Base-by-base conservation (phyloP, 2,797 vertebrate genomes). In the Cetoscarus ocellatus region DNA sequence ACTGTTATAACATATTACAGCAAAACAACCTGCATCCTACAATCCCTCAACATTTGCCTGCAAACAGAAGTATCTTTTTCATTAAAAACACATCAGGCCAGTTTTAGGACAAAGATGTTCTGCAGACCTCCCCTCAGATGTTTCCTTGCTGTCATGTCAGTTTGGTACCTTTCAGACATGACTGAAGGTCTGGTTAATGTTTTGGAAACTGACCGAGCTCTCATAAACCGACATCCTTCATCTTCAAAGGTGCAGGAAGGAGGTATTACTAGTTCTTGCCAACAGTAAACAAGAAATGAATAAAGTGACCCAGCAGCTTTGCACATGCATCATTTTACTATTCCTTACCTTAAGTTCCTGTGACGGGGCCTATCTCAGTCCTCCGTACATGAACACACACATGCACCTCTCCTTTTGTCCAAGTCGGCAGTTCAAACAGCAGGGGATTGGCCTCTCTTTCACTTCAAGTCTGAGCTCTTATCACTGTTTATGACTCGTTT, bases 141-240 rank as follows among this genome's bases (percentile, higher is more conserved):
- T 70, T 69, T 80, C 44, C n/a, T 38, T 1, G 27, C 63, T 67
- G 53, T 67, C 64, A 72, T 44, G 68, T 67, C 65, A 3, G 14
- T 58, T 63, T 55, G 62, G 59, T 64, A 39, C 48, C 47, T 70
- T 56, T 73, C 66, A 64, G 79, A 67, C 48, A 1, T 42, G 80
- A 84, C 85, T 91, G 91, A 87, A 63, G 88, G 86, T 91, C 94
- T 95, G 94, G 90, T 95, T 96, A 95, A 94, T 94, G 94, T 95
- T 94, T 93, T 88, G 96, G 89, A 88, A 79, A 66, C 85, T 79
- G 88, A 89, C 83, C 70, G 66, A 61, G 86, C 77, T 86, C 2
- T 91, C 86, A 91, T 92, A 93, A 94, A 93, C 86, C 94, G 75
- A 90, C 94, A 92, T 94, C 89, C 86, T 93, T 95, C 88, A 92